phyloP scores from a whole-genome alignment of 1,140 invertebrate genomes.

The Panagrolaimus sp. region DNA sequence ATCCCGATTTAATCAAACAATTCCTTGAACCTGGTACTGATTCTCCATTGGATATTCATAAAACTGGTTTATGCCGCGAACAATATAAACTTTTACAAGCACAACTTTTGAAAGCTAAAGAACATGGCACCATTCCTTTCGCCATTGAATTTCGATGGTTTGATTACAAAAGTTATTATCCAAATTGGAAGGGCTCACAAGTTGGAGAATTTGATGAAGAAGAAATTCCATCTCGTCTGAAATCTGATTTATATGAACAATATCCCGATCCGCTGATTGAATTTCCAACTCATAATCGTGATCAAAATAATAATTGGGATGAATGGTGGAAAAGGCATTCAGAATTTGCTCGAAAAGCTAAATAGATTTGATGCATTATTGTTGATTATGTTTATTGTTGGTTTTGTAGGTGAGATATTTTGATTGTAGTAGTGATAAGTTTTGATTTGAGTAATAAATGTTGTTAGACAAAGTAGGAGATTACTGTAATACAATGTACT shows the following conservation, averaged over 20 bases:
- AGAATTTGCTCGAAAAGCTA: conserved; percentile 50
- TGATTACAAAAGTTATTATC: conserved; percentile 47
- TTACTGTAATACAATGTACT: no score
- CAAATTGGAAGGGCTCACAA: conserved; percentile 25
- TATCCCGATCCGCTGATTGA: conserved; percentile 46
- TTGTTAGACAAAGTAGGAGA: no score
- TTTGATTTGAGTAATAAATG: no score
- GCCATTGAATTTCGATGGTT: conserved; percentile 49
- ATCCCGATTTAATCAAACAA: conserved; percentile 53
- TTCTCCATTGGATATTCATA: conserved; percentile 48
- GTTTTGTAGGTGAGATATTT: neutral
- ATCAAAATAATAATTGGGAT: conserved; percentile 48
- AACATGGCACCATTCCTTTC: conserved; percentile 53
- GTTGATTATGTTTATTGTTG: neutral
- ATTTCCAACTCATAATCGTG: conserved; percentile 47
- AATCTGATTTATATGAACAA: conserved; percentile 35
- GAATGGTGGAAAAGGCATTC: conserved; percentile 57
- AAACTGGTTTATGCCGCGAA: conserved; percentile 53
- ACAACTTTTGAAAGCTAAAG: conserved; percentile 54
- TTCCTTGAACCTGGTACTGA: conserved; percentile 55
- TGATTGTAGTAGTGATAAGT: no score
- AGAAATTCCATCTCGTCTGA: conserved; percentile 21
- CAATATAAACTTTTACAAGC: conserved; percentile 52
- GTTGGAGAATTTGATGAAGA: neutral
- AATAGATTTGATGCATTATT: conserved; percentile 27